phyloP scores from a whole-genome alignment of 2,888 invertebrate genomes.

The Mesorhabditis belari region DNA sequence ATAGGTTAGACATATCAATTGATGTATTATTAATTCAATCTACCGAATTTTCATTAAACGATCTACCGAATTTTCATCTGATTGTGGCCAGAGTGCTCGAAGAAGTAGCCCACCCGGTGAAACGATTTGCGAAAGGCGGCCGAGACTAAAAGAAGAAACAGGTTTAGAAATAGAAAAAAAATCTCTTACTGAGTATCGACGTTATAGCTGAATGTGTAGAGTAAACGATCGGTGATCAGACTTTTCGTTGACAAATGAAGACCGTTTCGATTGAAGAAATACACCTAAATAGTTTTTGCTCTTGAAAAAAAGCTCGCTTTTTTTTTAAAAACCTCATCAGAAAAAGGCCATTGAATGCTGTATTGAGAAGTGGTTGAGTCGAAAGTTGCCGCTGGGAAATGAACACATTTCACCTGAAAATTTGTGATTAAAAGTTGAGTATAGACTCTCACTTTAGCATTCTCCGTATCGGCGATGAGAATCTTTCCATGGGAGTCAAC shows the following conservation, averaged over 20 bases:
- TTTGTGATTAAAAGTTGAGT: background rate
- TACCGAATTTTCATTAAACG: background rate
- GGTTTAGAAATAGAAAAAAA: background rate
- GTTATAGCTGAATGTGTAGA: constrained; percentile 91
- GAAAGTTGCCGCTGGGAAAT: background rate
- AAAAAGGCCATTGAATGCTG: constrained; percentile 60
- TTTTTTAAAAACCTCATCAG: constrained; percentile 61
- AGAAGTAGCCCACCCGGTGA: constrained; percentile 83
- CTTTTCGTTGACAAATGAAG: constrained; percentile 72
- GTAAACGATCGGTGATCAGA: constrained; percentile 79
- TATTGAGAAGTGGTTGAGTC: background rate
- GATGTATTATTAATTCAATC: no score
- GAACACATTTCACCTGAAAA: background rate
- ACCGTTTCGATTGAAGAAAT: constrained; percentile 66
- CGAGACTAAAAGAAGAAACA: constrained; percentile 55
- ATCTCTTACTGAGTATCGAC: constrained; percentile 75
- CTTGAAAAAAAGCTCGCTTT: constrained; percentile 3
- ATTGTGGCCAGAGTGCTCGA: constrained; percentile 15
- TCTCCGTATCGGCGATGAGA: constrained; percentile 76
- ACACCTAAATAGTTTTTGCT: constrained; percentile 21
- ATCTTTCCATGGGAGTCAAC: constrained; percentile 92
- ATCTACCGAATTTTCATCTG: background rate
- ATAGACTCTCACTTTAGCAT: constrained; percentile 15
- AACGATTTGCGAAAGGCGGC: constrained; percentile 83
- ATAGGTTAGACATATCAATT: no score